These are phyloP conservation scores for Clepsis dumicolana DNA, from an alignment of 2,888 invertebrate genomes.

Conservation along the genomic window DNA sequence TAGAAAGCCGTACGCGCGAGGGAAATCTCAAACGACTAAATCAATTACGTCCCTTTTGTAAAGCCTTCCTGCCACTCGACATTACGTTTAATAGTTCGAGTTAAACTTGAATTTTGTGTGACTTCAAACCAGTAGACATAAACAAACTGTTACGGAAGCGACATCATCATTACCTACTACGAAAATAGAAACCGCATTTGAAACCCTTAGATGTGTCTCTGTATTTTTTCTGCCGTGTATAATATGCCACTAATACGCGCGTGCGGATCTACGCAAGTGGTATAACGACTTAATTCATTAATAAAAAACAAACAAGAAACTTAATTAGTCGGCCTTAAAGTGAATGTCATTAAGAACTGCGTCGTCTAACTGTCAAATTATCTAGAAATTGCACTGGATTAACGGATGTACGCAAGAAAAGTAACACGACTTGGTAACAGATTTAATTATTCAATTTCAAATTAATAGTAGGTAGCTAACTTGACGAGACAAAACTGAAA, in stretches of 20 bases:
- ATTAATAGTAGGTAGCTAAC: no score
- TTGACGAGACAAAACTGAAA: background rate
- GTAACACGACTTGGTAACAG: background rate
- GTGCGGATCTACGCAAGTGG: no score
- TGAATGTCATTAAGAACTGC: background rate
- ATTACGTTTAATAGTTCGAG: constrained; percentile 24
- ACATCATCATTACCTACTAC: background rate
- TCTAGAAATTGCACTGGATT: background rate
- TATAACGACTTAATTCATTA: background rate
- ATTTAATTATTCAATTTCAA: background rate
- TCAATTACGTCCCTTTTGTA: constrained; percentile 30
- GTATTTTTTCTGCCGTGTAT: no score
- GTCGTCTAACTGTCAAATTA: background rate
- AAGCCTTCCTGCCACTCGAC: background rate
- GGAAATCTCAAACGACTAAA: constrained; percentile 17
- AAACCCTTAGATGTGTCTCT: no score
- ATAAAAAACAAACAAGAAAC: background rate
- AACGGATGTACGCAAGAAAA: background rate
- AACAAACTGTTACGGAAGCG: constrained; percentile 5
- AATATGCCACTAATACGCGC: no score
- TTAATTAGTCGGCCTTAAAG: background rate
- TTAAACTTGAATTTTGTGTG: constrained; percentile 3
- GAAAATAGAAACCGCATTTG: constrained; percentile 2
- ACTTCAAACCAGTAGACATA: constrained; percentile 16
- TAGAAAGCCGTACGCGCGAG: constrained; percentile 19